Conservation (phyloP, 2,113 vertebrate species). For the Misgurnus anguillicaudatus region DNA sequence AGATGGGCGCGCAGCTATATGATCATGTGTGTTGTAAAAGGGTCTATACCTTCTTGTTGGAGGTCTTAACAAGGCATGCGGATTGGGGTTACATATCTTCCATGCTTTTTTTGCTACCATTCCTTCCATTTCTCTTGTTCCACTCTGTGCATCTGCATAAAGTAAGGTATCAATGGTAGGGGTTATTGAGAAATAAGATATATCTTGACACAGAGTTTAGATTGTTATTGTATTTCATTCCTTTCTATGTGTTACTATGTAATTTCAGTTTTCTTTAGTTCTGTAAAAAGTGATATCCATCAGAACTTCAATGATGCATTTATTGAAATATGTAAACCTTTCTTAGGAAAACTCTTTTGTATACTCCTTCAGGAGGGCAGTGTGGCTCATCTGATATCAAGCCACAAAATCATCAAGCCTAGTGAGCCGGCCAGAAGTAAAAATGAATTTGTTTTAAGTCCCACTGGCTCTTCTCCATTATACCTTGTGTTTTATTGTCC, state of each 20-base stretch:
- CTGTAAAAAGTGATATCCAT: neutral
- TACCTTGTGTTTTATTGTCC: neutral
- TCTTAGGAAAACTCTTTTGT: neutral
- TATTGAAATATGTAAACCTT: neutral
- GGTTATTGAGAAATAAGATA: neutral
- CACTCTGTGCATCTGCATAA: neutral
- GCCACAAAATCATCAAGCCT: conserved; percentile 16
- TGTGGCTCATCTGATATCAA: neutral
- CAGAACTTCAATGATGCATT: neutral
- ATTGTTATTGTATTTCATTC: no score
- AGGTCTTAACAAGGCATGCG: neutral
- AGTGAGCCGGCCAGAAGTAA: neutral
- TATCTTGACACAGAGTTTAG: neutral
- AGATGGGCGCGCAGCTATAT: no score
- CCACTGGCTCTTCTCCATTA: neutral
- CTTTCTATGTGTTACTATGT: no score
- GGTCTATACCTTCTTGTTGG: neutral
- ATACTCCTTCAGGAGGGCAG: neutral
- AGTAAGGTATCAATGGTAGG: neutral
- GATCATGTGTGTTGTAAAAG: no score
- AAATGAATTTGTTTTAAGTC: conserved; percentile 4
- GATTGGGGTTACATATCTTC: neutral
- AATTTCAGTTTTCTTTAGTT: no score
- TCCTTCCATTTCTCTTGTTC: neutral
- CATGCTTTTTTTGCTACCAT: neutral